A percentile compares a stretch with the other conserved stretches of the same genome.
Evolutionary conservation across 2,113 vertebrate species (phyloP).

Genomic region (Tringa solitaria): DNA sequence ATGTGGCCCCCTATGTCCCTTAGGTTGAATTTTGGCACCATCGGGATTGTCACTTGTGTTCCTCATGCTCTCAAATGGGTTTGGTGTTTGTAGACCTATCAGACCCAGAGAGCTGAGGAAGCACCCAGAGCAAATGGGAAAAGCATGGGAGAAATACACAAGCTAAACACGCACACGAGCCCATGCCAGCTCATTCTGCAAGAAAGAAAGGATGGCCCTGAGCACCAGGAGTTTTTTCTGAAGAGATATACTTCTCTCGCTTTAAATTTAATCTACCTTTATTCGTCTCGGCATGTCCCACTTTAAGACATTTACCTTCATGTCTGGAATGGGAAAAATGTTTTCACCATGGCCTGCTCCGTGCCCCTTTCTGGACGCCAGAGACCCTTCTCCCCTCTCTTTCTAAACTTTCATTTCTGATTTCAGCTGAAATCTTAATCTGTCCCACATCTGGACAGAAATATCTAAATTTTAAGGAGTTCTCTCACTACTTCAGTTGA

Average conservation of each 20-base stretch:
- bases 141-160: neutral
- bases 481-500: neutral
- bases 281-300: neutral
- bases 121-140: neutral
- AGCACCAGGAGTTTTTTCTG: neutral
- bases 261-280: neutral
- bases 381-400: neutral
- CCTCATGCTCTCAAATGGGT: neutral
- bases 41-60: neutral
- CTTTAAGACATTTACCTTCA: neutral
- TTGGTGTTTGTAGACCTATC: neutral
- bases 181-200: neutral
- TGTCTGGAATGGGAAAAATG: neutral
- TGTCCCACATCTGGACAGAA: neutral
- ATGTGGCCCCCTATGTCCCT: accelerated
- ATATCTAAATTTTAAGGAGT: neutral
- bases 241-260: neutral
- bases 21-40: neutral
- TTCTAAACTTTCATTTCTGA: neutral
- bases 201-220: neutral
- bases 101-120: neutral
- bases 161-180: neutral
- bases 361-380: neutral
- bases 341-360: neutral
- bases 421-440: neutral